Percentiles rank a stretch among this genome's conserved stretches.
Evolutionary conservation across 2,113 vertebrate genomes (phyloP).

Genomic region (Pelecanus crispus): DNA sequence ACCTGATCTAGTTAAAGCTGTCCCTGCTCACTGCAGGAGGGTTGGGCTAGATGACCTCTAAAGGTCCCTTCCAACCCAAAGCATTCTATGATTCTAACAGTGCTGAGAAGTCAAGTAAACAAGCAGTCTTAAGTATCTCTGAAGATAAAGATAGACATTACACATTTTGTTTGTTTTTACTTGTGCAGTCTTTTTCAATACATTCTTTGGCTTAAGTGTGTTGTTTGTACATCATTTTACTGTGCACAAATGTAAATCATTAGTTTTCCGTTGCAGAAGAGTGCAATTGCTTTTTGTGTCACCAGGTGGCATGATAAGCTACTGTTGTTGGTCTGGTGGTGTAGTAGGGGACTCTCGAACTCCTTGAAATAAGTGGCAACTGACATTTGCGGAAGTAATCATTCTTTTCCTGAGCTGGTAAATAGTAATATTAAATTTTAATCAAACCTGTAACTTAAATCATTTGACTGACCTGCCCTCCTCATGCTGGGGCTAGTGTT

Average conservation of each 20-base stretch:
- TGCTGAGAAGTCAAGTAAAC: background rate
- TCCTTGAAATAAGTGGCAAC: background rate
- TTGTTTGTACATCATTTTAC: background rate
- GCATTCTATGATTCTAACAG: too few relatives aligned
- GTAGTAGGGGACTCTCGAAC: too few relatives aligned
- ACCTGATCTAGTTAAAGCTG: too few relatives aligned
- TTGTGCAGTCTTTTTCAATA: background rate
- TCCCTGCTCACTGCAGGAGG: too few relatives aligned
- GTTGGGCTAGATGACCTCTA: too few relatives aligned
- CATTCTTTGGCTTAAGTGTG: background rate
- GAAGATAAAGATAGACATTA: background rate
- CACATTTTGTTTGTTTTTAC: background rate
- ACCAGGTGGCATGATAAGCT: slow-evolving; percentile 1
- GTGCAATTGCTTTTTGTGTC: background rate
- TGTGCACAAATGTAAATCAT: rapidly evolving
- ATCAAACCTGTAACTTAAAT: background rate
- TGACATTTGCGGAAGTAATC: background rate
- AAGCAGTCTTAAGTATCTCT: background rate
- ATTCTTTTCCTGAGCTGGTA: background rate
- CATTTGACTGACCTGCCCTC: background rate
- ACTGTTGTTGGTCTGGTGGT: background rate
- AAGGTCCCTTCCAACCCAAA: too few relatives aligned
- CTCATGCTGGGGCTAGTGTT: background rate
- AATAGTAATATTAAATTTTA: background rate
- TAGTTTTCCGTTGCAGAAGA: background rate